Evolutionary conservation across 1,140 invertebrate genomes (phyloP).

Genomic region (Halyomorpha halys): DNA sequence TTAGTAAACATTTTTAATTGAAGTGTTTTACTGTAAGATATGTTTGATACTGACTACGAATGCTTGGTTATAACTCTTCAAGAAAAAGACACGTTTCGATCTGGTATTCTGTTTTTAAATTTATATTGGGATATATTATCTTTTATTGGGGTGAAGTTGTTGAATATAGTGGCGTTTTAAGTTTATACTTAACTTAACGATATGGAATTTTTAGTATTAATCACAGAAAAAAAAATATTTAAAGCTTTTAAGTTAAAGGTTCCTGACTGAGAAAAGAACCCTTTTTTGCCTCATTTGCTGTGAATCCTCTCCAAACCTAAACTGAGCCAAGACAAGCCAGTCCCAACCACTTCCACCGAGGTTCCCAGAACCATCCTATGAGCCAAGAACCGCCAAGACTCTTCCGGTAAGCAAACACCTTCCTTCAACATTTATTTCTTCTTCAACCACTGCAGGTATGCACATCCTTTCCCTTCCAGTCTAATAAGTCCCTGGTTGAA

Average conservation of each 20-base stretch:
- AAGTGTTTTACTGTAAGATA: no score
- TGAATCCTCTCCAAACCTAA: slow-evolving; percentile 15
- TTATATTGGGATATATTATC: no score
- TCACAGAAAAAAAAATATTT: slow-evolving; percentile 1
- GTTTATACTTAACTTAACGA: no score
- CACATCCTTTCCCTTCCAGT: slow-evolving; percentile 19
- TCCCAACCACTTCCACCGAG: slow-evolving; percentile 16
- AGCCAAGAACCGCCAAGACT: slow-evolving; percentile 4
- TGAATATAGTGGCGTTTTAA: no score
- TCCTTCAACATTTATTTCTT: slow-evolving; percentile 15
- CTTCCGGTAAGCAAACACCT: slow-evolving; percentile 18
- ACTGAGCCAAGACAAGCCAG: slow-evolving; percentile 12
- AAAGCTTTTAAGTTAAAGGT: slow-evolving; percentile 14
- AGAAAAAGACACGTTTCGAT: no score
- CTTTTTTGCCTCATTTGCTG: slow-evolving; percentile 12
- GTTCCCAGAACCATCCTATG: slow-evolving; percentile 15
- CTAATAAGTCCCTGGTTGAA: slow-evolving; percentile 4
- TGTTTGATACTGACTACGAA: no score
- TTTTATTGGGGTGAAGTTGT: no score
- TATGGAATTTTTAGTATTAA: no score
- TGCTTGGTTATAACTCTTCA: no score
- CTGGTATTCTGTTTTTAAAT: no score
- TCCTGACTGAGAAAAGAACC: slow-evolving; percentile 1
- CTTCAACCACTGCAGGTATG: slow-evolving; percentile 13
- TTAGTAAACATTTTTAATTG: no score